These are phyloP conservation scores for Hemicrepidius hirtus DNA, from an alignment of 2,888 invertebrate species.

Conservation along the genomic window DNA sequence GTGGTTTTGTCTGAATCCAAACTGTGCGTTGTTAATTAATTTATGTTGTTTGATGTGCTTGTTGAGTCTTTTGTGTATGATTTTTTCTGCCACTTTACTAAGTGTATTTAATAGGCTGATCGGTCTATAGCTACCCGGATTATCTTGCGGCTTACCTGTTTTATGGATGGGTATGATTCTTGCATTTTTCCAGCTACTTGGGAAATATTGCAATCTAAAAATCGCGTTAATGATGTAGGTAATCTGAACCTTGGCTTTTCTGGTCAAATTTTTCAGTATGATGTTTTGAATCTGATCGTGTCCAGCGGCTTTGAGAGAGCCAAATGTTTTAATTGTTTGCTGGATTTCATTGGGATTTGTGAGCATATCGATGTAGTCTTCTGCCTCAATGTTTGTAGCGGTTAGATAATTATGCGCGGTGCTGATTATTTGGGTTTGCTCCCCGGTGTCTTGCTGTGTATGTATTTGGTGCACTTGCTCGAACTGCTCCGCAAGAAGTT, in stretches of 20 bases:
- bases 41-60: not conserved
- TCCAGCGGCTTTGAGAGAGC: too few relatives aligned
- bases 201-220: not conserved
- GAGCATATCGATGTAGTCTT: too few relatives aligned
- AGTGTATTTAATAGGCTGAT: not conserved
- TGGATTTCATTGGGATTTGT: too few relatives aligned
- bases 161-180: not conserved
- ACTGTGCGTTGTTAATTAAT: not conserved
- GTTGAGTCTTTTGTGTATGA: not conserved
- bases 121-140: not conserved
- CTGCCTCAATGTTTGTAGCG: too few relatives aligned
- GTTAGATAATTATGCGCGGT: too few relatives aligned
- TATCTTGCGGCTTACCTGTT: not conserved
- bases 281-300: too few relatives aligned
- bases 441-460: not conserved
- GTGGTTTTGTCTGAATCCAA: not conserved
- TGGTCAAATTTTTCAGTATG: not conserved
- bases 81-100: not conserved
- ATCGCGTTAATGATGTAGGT: not conserved
- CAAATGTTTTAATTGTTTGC: too few relatives aligned
- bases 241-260: not conserved
- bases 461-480: not conserved
- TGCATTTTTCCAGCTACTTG: slow-evolving; percentile 5
- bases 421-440: too few relatives aligned
- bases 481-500: not conserved